Evolutionary conservation across 2,113 vertebrate species (phyloP).

Genomic region (Kryptolebias marmoratus): DNA sequence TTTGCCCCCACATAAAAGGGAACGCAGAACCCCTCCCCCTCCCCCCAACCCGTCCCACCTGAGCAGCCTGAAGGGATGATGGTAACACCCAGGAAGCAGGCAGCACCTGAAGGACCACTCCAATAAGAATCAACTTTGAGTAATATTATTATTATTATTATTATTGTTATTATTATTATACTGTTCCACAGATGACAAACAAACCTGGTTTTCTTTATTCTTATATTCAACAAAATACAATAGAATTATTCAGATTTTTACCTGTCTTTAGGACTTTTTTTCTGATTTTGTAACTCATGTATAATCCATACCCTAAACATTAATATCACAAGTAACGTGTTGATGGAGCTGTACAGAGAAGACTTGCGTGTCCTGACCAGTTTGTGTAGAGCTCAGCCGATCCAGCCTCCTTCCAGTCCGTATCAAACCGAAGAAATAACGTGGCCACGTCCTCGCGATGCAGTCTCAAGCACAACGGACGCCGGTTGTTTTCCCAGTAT

Average conservation of each 20-base stretch:
- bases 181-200: constrained; percentile 36
- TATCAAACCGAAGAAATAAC: background rate
- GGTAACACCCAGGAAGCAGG: constrained; percentile 36
- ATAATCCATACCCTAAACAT: constrained; percentile 34
- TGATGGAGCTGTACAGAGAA: constrained; percentile 36
- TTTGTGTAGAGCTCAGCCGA: background rate
- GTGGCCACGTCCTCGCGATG: constrained; percentile 31
- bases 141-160: constrained; percentile 16
- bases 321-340: constrained; percentile 22
- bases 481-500: background rate
- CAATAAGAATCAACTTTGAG: constrained; percentile 65
- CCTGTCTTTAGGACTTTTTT: constrained; percentile 30
- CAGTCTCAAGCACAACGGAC: background rate
- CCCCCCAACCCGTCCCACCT: constrained; percentile 23
- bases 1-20: constrained; percentile 80
- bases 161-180: constrained; percentile 20
- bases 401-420: background rate
- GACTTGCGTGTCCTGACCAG: constrained; percentile 9
- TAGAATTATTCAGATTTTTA: constrained; percentile 33
- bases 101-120: constrained; percentile 74
- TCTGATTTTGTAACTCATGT: constrained; percentile 49
- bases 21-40: background rate
- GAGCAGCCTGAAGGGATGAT: constrained; percentile 42
- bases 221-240: constrained; percentile 18
- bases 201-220: constrained; percentile 33